These are phyloP conservation scores for Zosterops hypoxanthus DNA, from an alignment of 2,113 vertebrate genomes.

Conservation along the genomic window DNA sequence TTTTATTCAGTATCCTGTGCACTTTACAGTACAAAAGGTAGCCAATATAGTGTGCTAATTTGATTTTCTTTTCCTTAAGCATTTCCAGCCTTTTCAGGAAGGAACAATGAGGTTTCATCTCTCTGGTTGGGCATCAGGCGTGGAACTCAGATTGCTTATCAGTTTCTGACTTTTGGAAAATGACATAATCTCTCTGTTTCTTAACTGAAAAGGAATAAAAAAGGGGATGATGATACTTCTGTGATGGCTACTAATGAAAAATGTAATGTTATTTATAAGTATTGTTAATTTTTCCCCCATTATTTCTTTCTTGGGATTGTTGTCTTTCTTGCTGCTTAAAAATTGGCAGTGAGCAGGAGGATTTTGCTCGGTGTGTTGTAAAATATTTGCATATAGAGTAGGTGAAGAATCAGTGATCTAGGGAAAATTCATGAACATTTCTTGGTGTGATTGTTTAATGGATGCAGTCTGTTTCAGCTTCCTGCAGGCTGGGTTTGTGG, in stretches of 20 bases:
- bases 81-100: neutral
- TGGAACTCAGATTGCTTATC: neutral
- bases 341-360: neutral
- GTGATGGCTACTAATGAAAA: neutral
- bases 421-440: neutral
- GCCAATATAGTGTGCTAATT: neutral
- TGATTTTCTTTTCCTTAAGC: neutral
- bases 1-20: neutral
- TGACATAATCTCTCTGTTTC: neutral
- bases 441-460: neutral
- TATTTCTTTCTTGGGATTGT: neutral
- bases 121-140: neutral
- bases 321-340: neutral
- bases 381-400: neutral
- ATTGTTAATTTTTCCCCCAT: neutral
- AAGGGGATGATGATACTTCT: fast-evolving
- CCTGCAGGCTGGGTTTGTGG: neutral
- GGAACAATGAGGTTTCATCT: neutral
- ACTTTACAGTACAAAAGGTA: neutral
- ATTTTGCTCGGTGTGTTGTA: neutral
- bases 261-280: neutral
- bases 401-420: neutral
- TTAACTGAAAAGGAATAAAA: neutral
- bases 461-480: neutral
- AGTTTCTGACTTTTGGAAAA: neutral